phyloP scores from a whole-genome alignment of 2,113 vertebrate species.

The Gopherus flavomarginatus region DNA sequence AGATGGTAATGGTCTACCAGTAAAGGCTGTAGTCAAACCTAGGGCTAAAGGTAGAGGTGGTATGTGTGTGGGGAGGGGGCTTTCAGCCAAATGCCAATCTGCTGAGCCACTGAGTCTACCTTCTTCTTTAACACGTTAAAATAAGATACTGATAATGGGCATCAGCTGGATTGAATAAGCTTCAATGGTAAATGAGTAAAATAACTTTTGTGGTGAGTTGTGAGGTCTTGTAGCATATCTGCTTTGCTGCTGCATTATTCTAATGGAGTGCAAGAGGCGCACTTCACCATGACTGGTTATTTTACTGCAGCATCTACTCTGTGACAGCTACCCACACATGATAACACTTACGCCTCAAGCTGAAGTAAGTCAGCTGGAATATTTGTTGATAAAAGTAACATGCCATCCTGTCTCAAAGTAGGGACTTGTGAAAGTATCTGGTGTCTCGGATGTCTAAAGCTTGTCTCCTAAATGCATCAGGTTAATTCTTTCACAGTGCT shows the following conservation, averaged over 20 bases:
- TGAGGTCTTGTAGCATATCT: background rate
- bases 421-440: background rate
- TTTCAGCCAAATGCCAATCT: background rate
- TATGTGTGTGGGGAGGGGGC: background rate
- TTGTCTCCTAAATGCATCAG: background rate
- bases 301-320: background rate
- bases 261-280: background rate
- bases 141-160: background rate
- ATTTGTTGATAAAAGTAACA: background rate
- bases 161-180: background rate
- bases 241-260: background rate
- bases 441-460: background rate
- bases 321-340: background rate
- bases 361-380: background rate
- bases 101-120: background rate
- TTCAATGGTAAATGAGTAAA: background rate
- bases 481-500: background rate
- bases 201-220: background rate
- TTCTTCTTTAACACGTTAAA: background rate
- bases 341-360: background rate
- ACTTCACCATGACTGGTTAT: background rate
- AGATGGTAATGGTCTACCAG: background rate
- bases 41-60: background rate
- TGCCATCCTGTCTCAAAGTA: rapidly evolving
- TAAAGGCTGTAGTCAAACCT: background rate